Conservation (phyloP, 2,113 vertebrate genomes). For the Verasper variegatus region DNA sequence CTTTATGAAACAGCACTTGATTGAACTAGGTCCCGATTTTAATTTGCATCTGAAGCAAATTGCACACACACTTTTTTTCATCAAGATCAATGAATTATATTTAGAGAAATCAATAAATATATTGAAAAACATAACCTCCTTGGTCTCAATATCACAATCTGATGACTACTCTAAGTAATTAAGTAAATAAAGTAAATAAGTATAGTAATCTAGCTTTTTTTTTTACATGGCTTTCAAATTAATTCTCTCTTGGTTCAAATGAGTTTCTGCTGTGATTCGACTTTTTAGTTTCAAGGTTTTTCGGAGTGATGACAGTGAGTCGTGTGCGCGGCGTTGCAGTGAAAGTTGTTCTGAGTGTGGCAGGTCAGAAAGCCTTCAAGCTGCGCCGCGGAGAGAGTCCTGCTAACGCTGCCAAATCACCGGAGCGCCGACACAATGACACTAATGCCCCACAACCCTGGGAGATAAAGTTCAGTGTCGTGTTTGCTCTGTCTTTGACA, state of each 20-base stretch:
- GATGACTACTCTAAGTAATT: neutral
- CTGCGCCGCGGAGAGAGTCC: slow-evolving; percentile 22
- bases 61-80: no score
- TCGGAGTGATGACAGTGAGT: slow-evolving; percentile 33
- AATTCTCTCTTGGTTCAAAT: neutral
- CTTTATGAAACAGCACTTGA: no score
- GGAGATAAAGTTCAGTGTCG: slow-evolving; percentile 46
- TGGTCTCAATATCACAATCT: no score
- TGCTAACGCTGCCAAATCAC: slow-evolving; percentile 41
- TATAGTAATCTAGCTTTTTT: no score
- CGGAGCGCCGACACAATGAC: slow-evolving; percentile 30
- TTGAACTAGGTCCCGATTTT: no score
- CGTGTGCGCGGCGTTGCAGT: slow-evolving; percentile 22
- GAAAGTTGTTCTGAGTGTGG: slow-evolving; percentile 32
- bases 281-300: slow-evolving; percentile 18
- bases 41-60: no score
- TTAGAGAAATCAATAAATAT: neutral
- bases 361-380: slow-evolving; percentile 39
- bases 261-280: neutral
- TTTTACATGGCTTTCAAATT: no score
- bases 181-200: no score
- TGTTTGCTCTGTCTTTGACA: slow-evolving; percentile 51
- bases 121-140: neutral
- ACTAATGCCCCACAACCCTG: slow-evolving; percentile 41
- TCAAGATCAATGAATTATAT: no score